A percentile compares a stretch with the other conserved stretches of the same genome.
Conservation (phyloP, 2,113 vertebrate genomes). For the Tupaia tana region DNA sequence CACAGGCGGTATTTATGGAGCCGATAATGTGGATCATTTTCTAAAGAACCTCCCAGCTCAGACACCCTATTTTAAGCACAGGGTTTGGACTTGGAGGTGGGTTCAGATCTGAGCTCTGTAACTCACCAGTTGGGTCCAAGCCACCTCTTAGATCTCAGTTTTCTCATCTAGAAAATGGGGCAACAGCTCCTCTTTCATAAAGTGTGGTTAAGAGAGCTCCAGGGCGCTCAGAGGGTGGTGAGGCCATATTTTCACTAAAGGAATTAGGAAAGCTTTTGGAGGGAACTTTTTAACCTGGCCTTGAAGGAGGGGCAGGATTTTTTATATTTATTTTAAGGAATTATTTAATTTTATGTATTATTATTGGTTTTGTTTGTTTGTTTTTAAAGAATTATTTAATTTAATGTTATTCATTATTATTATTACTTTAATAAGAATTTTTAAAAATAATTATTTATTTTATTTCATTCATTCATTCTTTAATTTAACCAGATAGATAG, state of each 20-base stretch:
- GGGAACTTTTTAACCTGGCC: background rate
- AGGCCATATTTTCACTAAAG: background rate
- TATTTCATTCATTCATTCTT: too few species aligned
- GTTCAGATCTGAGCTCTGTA: background rate
- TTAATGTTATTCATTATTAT: too few species aligned
- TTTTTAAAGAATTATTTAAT: too few species aligned
- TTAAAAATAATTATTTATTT: too few species aligned
- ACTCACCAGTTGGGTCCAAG: background rate
- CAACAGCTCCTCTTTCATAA: background rate
- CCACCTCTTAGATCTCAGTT: background rate
- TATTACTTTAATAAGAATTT: too few species aligned
- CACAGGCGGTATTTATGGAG: background rate
- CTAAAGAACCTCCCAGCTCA: background rate
- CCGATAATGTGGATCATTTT: background rate
- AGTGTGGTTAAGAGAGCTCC: too few species aligned
- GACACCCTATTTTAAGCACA: constrained; percentile 29
- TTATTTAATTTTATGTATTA: too few species aligned
- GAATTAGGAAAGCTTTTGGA: background rate
- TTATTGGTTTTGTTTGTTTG: too few species aligned
- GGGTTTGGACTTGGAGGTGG: background rate
- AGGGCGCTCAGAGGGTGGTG: background rate
- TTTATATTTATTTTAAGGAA: too few species aligned
- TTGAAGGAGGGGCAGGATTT: background rate
- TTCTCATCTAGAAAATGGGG: constrained; percentile 20
- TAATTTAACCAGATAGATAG: too few species aligned